Evolutionary conservation across 1,140 invertebrate species (phyloP).

Genomic region (Drosophila auraria): DNA sequence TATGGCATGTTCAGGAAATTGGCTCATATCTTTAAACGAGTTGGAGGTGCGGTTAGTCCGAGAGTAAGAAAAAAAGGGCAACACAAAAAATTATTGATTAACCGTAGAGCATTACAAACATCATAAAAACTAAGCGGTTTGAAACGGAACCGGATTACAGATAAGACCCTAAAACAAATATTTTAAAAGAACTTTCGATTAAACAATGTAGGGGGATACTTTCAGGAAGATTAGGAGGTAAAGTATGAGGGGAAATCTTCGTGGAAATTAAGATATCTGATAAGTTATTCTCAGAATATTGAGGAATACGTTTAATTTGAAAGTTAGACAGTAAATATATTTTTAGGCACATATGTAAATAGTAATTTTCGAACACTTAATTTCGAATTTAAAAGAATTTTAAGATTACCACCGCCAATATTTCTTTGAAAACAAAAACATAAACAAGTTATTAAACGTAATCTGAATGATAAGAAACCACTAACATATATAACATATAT

Average conservation of each 20-base stretch:
- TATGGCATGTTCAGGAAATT: slow-evolving; percentile 66
- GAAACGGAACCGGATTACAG: slow-evolving; percentile 45
- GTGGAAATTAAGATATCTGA: not conserved
- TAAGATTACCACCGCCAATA: not conserved
- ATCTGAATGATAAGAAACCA: not conserved
- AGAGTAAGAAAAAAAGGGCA: slow-evolving; percentile 31
- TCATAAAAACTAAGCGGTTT: slow-evolving; percentile 14
- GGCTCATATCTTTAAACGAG: slow-evolving; percentile 44
- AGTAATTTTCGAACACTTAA: no score
- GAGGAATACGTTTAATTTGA: no score
- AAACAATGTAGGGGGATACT: not conserved
- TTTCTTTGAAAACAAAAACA: not conserved
- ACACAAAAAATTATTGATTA: slow-evolving; percentile 71
- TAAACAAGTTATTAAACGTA: slow-evolving; percentile 8
- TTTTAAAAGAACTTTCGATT: not conserved
- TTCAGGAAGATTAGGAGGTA: not conserved
- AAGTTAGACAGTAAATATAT: no score
- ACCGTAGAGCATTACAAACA: slow-evolving; percentile 59
- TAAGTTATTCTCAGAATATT: not conserved
- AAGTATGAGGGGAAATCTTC: not conserved
- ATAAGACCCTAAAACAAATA: slow-evolving; percentile 26
- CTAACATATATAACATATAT: not conserved
- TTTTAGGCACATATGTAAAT: no score
- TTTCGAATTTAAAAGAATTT: not conserved
- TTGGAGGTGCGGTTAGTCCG: slow-evolving; percentile 17